phyloP scores from a whole-genome alignment of 2,113 vertebrate species.

The Alexandromys fortis region DNA sequence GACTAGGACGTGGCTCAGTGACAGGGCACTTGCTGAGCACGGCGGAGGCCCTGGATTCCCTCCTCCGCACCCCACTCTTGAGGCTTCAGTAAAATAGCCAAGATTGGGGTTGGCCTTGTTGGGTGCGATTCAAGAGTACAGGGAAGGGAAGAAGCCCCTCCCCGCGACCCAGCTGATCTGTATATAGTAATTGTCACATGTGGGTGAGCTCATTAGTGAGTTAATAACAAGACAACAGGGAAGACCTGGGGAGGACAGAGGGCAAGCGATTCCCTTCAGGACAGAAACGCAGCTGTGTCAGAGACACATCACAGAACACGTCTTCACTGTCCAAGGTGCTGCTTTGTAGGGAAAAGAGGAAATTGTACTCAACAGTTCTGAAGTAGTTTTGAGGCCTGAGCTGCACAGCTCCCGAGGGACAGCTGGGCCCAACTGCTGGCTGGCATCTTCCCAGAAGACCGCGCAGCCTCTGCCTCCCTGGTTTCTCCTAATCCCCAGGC shows the following conservation, averaged over 20 bases:
- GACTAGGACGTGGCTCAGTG: neutral
- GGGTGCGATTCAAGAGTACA: neutral
- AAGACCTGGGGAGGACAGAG: neutral
- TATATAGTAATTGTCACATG: too few species aligned
- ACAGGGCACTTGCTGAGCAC: neutral
- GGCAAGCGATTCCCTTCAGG: neutral
- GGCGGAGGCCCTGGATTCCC: neutral
- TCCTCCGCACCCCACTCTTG: neutral
- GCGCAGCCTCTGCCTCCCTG: fast-evolving
- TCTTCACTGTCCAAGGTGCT: neutral
- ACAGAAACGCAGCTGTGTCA: neutral
- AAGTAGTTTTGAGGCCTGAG: neutral
- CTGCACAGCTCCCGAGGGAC: neutral
- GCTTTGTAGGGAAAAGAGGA: neutral
- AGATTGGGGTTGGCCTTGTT: neutral
- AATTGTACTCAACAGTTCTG: neutral
- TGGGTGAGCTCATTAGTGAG: neutral
- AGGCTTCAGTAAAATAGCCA: neutral
- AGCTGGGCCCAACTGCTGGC: neutral
- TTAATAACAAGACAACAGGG: fast-evolving
- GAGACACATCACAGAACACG: neutral
- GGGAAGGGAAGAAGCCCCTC: neutral
- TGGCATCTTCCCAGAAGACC: neutral
- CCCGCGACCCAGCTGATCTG: neutral
- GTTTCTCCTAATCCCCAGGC: neutral